phyloP scores from a whole-genome alignment of 2,113 vertebrate genomes.

The Bubo blakistoni region DNA sequence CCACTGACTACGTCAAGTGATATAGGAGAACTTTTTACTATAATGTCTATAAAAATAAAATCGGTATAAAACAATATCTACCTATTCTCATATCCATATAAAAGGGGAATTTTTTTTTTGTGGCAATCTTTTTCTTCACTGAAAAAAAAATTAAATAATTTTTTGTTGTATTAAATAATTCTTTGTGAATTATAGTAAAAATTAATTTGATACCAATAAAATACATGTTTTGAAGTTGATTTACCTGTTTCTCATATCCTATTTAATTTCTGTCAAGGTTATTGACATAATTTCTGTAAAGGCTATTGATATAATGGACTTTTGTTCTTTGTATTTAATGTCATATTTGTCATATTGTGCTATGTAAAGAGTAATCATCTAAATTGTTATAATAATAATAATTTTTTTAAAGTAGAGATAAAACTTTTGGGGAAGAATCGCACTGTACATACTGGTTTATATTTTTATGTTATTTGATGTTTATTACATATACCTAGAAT shows the following conservation, averaged over 20 bases:
- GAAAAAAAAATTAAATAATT: background rate
- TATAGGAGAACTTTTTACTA: background rate
- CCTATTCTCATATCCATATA: background rate
- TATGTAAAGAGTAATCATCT: background rate
- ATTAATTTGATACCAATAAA: background rate
- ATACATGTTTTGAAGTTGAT: background rate
- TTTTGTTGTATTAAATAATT: background rate
- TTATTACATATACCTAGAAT: background rate
- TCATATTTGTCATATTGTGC: background rate
- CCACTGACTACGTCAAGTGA: background rate
- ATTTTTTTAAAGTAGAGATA: background rate
- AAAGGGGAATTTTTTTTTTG: background rate
- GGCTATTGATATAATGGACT: background rate
- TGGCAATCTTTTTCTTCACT: background rate
- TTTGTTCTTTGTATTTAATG: background rate
- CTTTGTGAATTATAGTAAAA: background rate
- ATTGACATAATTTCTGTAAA: background rate
- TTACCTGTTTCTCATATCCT: background rate
- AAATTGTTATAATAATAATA: background rate
- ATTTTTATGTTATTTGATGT: background rate
- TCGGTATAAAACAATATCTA: background rate
- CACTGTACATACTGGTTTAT: background rate
- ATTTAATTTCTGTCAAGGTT: background rate
- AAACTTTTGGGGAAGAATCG: background rate
- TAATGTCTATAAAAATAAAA: background rate